These are phyloP conservation scores for Tragelaphus imberbis DNA, from an alignment of 2,113 vertebrate species.

Conservation along the genomic window DNA sequence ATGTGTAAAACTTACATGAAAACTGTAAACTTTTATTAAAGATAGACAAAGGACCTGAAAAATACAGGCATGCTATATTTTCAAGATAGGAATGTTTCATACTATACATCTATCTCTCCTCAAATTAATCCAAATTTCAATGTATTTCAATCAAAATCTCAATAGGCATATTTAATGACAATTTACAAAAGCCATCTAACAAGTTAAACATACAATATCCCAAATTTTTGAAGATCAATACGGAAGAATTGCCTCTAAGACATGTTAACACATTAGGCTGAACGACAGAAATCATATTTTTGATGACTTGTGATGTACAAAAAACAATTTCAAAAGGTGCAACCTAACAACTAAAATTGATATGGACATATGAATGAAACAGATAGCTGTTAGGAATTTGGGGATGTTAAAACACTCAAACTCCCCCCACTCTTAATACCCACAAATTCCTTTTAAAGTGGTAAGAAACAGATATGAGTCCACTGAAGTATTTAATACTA, in stretches of 20 bases:
- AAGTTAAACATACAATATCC: neutral
- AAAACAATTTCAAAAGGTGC: neutral
- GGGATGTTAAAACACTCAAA: neutral
- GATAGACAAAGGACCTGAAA: neutral
- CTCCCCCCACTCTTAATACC: neutral
- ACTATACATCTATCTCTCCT: neutral
- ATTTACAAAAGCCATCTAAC: neutral
- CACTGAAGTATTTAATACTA: neutral
- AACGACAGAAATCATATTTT: neutral
- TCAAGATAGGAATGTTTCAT: neutral
- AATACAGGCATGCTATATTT: neutral
- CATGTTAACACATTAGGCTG: neutral
- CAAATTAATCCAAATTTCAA: conserved; percentile 22
- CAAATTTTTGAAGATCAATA: neutral
- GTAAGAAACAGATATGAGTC: neutral
- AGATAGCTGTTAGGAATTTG: neutral
- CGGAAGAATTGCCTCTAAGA: neutral
- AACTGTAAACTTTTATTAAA: conserved; percentile 12
- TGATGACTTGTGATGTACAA: neutral
- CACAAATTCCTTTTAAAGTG: neutral
- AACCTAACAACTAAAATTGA: neutral
- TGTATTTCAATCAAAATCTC: neutral
- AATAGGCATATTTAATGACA: neutral
- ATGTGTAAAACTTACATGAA: neutral
- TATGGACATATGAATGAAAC: neutral